Evolutionary conservation across 2,797 vertebrate genomes (phyloP), one percentile per base, ranked within the genome.

Genomic region (Cottoperca gobio): DNA sequence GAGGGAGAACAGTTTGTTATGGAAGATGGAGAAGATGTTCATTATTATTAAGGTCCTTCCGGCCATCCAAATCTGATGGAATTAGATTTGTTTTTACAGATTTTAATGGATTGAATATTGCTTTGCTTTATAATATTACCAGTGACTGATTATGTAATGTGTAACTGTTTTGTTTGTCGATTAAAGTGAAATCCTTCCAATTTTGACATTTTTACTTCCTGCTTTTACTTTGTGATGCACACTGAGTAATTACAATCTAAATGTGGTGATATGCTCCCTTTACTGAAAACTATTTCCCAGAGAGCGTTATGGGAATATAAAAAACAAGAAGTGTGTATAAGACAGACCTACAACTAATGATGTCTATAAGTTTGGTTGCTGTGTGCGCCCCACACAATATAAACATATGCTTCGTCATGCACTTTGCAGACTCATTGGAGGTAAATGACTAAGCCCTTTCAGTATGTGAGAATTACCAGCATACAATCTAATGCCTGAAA

Each of bases 301-400:
- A 54, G 24, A 53, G 42, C 35, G 45, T 59, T 66, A 72, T 70
- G 42, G 52, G 59, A 78, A 55, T 49, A 71, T 55, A 78, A 75
- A 84, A 78, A 74, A 84, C 33, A 57, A 53, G 35, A 66, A 52
- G 21, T 66, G 73, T 54, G 43, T 53, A 59, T 4, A 9, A 6
- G 14, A 53, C 10, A 40, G 35, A 81, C 69, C 62, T 35, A 62
- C 33, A 78, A 65, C 78, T 64, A 66, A 82, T 74, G 26, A 86
- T 70, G 76, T 67, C 28, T 76, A 31, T 40, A 48, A 31, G 24
- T 61, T 79, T 57, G 79, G 88, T 88, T 88, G 84, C 87, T 71
- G 82, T 79, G 79, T 54, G 46, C 67, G 70, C 46, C 66, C 62
- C 46, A 49, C 50, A 75, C 26, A 81, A 66, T 73, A 80, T 60